Base-by-base conservation (phyloP, 2,797 vertebrate species). In the Sparidentex hasta region DNA sequence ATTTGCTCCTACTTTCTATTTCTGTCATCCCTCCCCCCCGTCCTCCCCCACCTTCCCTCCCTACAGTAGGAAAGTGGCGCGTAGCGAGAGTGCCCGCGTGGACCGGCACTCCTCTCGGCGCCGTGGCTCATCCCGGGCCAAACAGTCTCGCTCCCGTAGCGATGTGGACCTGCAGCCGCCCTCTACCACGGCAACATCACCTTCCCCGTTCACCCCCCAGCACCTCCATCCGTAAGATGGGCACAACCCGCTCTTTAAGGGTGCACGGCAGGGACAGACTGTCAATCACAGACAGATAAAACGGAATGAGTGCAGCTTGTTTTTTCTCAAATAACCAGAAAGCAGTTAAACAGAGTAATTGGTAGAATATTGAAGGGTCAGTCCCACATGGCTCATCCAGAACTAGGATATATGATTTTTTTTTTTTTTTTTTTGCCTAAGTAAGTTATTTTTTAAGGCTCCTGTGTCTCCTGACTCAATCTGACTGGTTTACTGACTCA, bases 1-100 rank as follows among this genome's bases (percentile, higher is more conserved):
- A 33, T n/a, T 51, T 50, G 16, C n/a, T n/a, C 43, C 47, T 16
- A 13, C 18, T n/a, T 47, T 20, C 16, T 56, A 20, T 66, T 61
- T 48, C 21, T 54, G 4, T 69, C 44, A 55, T 16, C 54, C 57
- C 63, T 27, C 56, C 61, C 56, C 61, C 64, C 59, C 51, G 12
- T 62, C 80, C 76, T 64, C 64, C 68, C 70, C 80, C 54, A 61
- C 57, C 84, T 70, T 72, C 76, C 79, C 65, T 59, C 74, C 81
- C 88, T 66, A 11, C 87, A 90, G 76, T 95, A 90, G 96, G 95
- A 95, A 95, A 92, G 94, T 98, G 92, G 90, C 88, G 38, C 97
- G 97, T 91, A 98, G 97, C 1, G 97, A 97, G 95, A 98, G 97
- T 92, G 96, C 97, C 80, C 95, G 97, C 18, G 95, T 96, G 92